These are phyloP conservation scores for Helleia helle DNA, from an alignment of 2,888 invertebrate species.

Conservation along the genomic window DNA sequence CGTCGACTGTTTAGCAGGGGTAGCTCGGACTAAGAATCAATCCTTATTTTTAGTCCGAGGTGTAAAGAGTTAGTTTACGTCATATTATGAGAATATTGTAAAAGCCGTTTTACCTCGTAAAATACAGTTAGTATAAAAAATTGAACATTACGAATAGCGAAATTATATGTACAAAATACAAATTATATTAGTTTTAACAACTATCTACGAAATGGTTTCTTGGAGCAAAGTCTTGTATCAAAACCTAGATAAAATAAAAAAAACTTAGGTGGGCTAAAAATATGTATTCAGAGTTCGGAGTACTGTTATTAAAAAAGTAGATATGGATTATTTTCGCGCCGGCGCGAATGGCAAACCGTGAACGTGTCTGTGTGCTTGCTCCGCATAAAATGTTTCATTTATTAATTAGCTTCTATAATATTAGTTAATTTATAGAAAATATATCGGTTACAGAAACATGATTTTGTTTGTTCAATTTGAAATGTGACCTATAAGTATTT, in stretches of 20 bases:
- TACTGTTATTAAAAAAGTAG: conserved; percentile 17
- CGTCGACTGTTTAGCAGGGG: too few relatives aligned
- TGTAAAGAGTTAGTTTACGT: too few relatives aligned
- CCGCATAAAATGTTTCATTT: neutral
- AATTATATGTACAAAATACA: too few relatives aligned
- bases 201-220: too few relatives aligned
- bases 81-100: too few relatives aligned
- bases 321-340: conserved; percentile 68
- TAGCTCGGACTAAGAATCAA: too few relatives aligned
- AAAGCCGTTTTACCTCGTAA: too few relatives aligned
- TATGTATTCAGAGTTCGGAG: conserved; percentile 13
- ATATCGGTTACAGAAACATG: neutral
- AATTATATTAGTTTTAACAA: too few relatives aligned
- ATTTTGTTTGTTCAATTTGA: conserved; percentile 1
- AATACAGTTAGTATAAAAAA: too few relatives aligned
- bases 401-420: neutral
- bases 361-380: neutral
- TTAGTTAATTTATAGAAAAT: neutral
- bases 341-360: conserved; percentile 53
- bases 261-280: conserved; percentile 10
- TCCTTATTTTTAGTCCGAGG: too few relatives aligned
- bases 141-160: too few relatives aligned
- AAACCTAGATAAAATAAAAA: neutral
- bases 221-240: too few relatives aligned
- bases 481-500: conserved; percentile 1